Evolutionary conservation across 2,797 vertebrate species (phyloP).

Genomic region (Rhinella marina): DNA sequence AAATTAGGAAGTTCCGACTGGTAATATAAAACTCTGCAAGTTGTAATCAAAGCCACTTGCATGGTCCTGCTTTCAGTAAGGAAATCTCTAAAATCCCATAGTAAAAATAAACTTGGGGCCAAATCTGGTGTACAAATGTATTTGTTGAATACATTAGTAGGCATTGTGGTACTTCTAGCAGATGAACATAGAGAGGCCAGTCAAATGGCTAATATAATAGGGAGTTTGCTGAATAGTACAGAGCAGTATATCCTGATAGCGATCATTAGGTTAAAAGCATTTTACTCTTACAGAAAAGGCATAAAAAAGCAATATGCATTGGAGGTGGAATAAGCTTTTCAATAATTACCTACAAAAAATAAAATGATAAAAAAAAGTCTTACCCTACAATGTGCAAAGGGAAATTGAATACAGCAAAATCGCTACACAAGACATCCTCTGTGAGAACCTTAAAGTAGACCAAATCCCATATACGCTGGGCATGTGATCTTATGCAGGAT

Average conservation of each 20-base stretch:
- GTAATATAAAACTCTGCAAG: slow-evolving; percentile 29
- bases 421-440: no score
- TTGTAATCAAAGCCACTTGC: slow-evolving; percentile 29
- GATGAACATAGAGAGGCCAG: not conserved
- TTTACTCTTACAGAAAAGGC: not conserved
- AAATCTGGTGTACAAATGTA: slow-evolving; percentile 3
- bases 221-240: not conserved
- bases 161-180: not conserved
- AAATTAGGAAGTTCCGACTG: slow-evolving; percentile 27
- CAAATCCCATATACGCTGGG: no score
- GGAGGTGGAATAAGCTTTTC: no score
- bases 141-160: slow-evolving; percentile 15
- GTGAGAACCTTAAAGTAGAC: no score
- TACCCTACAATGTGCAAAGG: no score
- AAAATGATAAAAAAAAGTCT: not conserved
- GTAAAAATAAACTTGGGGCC: slow-evolving; percentile 15
- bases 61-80: slow-evolving; percentile 10
- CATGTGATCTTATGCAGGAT: no score
- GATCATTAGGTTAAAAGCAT: not conserved
- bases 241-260: not conserved
- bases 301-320: not conserved
- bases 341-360: not conserved
- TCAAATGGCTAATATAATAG: not conserved
- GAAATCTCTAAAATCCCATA: slow-evolving; percentile 37
- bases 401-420: no score